A percentile compares a stretch with the other conserved stretches of the same genome.
These are phyloP conservation scores for Taphrorychus bicolor DNA, from an alignment of 2,888 invertebrate species.

Conservation along the genomic window DNA sequence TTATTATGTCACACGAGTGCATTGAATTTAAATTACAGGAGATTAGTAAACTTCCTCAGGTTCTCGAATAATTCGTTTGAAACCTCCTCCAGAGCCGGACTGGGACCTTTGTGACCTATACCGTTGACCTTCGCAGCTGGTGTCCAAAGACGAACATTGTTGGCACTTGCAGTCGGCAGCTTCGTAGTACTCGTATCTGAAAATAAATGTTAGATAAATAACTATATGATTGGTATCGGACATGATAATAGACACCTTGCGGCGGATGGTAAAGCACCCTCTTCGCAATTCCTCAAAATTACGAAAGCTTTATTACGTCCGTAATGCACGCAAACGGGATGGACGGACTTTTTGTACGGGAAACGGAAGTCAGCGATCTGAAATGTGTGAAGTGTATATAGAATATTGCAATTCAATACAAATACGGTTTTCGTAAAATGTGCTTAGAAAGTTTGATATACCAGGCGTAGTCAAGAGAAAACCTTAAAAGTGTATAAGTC, in stretches of 20 bases:
- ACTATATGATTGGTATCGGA: background rate
- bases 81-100: constrained; percentile 52
- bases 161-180: constrained; percentile 80
- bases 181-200: constrained; percentile 78
- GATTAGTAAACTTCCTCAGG: background rate
- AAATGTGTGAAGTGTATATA: no score
- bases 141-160: constrained; percentile 71
- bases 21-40: background rate
- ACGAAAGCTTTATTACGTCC: constrained; percentile 70
- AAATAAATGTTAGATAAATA: background rate
- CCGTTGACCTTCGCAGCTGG: constrained; percentile 73
- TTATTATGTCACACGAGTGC: background rate
- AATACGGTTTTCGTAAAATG: background rate
- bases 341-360: constrained; percentile 84
- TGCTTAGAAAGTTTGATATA: background rate
- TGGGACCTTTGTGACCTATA: constrained; percentile 61
- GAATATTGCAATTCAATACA: no score
- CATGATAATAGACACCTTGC: constrained; percentile 58
- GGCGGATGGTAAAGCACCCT: constrained; percentile 64
- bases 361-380: constrained; percentile 88
- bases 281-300: constrained; percentile 76
- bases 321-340: constrained; percentile 86
- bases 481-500: background rate
- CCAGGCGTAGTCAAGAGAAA: background rate
- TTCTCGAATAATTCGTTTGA: constrained; percentile 41